Base-by-base conservation (phyloP, 2,113 vertebrate species). In the Malaclemys terrapin region DNA sequence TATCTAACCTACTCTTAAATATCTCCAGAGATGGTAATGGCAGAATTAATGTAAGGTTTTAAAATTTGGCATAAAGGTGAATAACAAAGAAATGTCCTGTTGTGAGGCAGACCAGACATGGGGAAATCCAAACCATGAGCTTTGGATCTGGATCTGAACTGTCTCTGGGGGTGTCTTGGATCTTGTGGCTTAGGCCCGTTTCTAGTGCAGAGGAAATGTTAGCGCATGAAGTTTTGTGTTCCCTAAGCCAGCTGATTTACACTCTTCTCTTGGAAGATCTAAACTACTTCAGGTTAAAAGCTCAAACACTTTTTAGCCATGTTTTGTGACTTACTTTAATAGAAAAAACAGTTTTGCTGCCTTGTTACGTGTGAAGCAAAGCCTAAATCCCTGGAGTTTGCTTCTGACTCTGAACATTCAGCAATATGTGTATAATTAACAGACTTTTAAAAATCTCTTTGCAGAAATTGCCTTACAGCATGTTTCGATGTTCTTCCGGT, bases 401-500 rank as follows among this genome's bases (percentile, higher is more conserved):
- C 87, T 95, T 80, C 72, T 96, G 88, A 82, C 80, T 20, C 14
- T 88, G 84, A 62, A 54, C 42, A 35, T 85, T 92, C 24, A 19
- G 10, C 93, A 54, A 38, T 45, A 11, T 47, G 13, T 59, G n/a
- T 80, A 27, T 95, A 84, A 65, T 93, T 97, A 91, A 93, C 57
- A 88, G 54, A 31, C 88, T 93, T 91, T 88, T 88, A 42, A 57
- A 86, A 86, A 65, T 97, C 72, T 80, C 47, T 91, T 94, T 97
- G 16, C 98, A 99, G 99, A 99, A 98, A 99, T 99, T 94, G 99
- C 99, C 96, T 98, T 99, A 97, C 99, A 99, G 97, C 99, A 99
- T 76, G 99, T 99, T 90, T 99, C 99, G 97, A 99, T 99, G 99
- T 99, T 99, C 98, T 99, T 99, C 98, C 98, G 99, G 93, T 99